Conservation (phyloP, 2,888 invertebrate species). For the Ornithoptera alexandrae region DNA sequence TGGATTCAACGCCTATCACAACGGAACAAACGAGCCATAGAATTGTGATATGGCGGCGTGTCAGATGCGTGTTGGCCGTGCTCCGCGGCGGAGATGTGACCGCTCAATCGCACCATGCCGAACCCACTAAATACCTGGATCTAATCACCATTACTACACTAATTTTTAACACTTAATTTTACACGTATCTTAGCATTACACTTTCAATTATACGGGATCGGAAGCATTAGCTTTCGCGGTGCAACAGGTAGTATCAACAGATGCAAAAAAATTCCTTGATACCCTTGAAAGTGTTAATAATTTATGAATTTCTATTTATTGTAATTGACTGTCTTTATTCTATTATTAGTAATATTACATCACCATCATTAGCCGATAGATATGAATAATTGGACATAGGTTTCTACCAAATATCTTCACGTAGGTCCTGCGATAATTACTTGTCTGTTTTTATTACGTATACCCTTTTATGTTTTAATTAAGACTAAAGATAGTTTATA, state of each 20-base stretch:
- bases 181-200: conserved; percentile 76
- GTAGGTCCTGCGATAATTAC: too few relatives aligned
- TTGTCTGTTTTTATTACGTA: background rate
- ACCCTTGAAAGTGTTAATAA: too few relatives aligned
- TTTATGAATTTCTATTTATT: too few relatives aligned
- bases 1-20: conserved; percentile 71
- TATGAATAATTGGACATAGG: background rate
- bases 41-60: conserved; percentile 73
- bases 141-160: conserved; percentile 80
- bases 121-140: conserved; percentile 74
- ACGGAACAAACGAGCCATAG: conserved; percentile 75
- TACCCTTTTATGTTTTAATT: background rate
- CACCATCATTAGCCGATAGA: too few relatives aligned
- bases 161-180: conserved; percentile 79
- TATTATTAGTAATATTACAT: too few relatives aligned
- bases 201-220: conserved; percentile 66
- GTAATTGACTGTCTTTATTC: too few relatives aligned
- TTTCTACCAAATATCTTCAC: background rate
- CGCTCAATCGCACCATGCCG: conserved; percentile 61
- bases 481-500: background rate
- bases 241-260: conserved; percentile 8
- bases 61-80: conserved; percentile 63
- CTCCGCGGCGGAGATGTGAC: conserved; percentile 66
- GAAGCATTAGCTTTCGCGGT: conserved; percentile 36
- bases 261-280: background rate